Evolutionary conservation across 1,140 invertebrate species (phyloP), one percentile per base, ranked within the genome.

Genomic region (Musca domestica): DNA sequence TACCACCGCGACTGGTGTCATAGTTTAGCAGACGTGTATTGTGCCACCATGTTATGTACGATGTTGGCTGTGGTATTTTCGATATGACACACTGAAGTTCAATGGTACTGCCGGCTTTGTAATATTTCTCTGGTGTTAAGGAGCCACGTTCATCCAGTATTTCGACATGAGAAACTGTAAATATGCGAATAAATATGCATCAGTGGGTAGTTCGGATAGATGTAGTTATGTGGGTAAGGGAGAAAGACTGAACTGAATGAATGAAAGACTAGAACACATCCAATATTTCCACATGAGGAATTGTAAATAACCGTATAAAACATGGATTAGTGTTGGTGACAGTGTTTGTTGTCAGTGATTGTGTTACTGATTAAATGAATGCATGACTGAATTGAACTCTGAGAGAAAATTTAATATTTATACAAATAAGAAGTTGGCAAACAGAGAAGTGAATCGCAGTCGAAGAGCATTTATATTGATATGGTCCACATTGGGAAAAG

Each of bases 91-190:
- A 94, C 72, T 92, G 89, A 67, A 94, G 85, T 79, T 94, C 92
- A 76, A 94, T 93, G 70, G 92, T 94, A 73, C 91, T 92, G 52
- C 92, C 92, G 68, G 91, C 90, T 82, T 94, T 92, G 85, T 93
- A 94, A 82, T 92, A 92, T 83, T 93, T 93, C 82, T 93, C 91
- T 68, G 88, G 87, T 4, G 91, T 88, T n/a, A 88, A 87, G 27
- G 87, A 86, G 23, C 90, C 91, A 71, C 92, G 86, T 73, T 93
- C 92, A 74, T 93, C 92, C 20, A 92, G 87, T 74, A 94, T 93
- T 80, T 92, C 90, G 71, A 93, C 90, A 78, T 89, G 90, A 75
- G 92, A 92, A 74, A 93, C 92, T 94, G 87, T 47, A 83, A 83
- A n/a, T 20, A 17, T 19, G 51, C 25, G 52, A 22, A 34, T 3